phyloP scores from a whole-genome alignment of 2,888 invertebrate species.

The Malachius bipustulatus region DNA sequence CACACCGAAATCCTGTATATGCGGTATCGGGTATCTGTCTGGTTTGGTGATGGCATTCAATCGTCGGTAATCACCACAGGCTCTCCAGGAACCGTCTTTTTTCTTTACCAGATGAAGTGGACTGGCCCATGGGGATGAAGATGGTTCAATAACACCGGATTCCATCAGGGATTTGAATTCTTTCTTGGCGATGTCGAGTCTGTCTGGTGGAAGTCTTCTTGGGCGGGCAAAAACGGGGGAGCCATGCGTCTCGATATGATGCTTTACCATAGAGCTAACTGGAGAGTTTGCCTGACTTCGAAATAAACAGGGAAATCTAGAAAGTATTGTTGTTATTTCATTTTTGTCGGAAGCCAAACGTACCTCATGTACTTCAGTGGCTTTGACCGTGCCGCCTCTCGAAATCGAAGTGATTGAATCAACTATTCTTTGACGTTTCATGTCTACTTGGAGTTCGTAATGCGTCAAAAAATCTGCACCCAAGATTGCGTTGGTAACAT shows the following conservation, averaged over 20 bases:
- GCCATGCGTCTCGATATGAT: conserved; percentile 20
- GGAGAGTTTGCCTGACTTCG: not conserved
- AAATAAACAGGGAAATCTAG: too few relatives aligned
- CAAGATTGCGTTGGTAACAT: conserved; percentile 16
- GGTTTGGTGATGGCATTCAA: conserved; percentile 18
- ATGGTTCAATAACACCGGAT: conserved; percentile 21
- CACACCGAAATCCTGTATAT: conserved; percentile 19
- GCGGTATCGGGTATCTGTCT: conserved; percentile 14
- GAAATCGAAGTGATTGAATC: conserved; percentile 10
- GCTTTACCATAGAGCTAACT: conserved; percentile 18
- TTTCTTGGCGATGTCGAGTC: conserved; percentile 18
- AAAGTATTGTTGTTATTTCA: too few relatives aligned
- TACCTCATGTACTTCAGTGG: too few relatives aligned
- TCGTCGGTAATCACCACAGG: conserved; percentile 22
- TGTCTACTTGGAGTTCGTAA: conserved; percentile 15
- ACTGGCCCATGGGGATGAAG: conserved; percentile 22
- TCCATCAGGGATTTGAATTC: conserved; percentile 23
- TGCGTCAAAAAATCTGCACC: conserved; percentile 17
- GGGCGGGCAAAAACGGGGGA: too few relatives aligned
- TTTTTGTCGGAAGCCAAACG: too few relatives aligned
- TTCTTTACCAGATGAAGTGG: conserved; percentile 26
- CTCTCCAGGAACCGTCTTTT: conserved; percentile 15
- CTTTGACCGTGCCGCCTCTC: too few relatives aligned
- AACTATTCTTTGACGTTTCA: conserved; percentile 10
- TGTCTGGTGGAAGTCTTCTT: conserved; percentile 19